Percentiles rank a stretch among this genome's conserved stretches.
Evolutionary conservation across 2,113 vertebrate genomes (phyloP).

Genomic region (Himantopus leucocephalus): DNA sequence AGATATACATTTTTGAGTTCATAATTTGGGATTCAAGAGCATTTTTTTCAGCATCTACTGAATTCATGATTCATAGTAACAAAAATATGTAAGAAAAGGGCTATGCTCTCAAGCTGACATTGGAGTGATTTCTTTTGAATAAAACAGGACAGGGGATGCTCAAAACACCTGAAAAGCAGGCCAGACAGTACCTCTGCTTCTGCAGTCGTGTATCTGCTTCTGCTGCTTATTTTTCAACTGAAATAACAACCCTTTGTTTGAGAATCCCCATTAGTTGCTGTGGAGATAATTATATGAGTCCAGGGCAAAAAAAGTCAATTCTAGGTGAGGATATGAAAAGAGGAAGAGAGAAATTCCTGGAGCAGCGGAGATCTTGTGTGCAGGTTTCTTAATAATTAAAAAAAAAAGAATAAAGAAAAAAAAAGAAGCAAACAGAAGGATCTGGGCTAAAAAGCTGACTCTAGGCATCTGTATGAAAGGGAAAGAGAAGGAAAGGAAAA

Average conservation of each 20-base stretch:
- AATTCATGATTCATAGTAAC: neutral
- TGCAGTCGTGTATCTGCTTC: neutral
- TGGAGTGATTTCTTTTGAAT: neutral
- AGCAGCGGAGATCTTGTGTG: neutral
- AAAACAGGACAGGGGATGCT: neutral
- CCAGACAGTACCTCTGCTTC: neutral
- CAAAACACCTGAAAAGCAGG: neutral
- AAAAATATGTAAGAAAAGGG: neutral
- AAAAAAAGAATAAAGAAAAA: too few relatives aligned
- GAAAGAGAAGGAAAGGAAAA: neutral
- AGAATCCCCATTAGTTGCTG: neutral
- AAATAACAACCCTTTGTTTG: neutral
- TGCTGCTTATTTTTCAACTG: neutral
- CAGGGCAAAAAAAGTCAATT: neutral
- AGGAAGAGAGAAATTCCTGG: neutral
- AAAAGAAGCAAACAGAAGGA: neutral
- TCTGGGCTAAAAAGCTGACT: neutral
- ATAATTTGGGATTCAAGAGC: neutral
- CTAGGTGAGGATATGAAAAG: neutral
- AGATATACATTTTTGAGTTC: neutral
- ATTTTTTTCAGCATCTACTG: neutral
- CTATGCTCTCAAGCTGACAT: neutral
- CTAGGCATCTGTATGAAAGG: neutral
- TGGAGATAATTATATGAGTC: slow-evolving; percentile 28
- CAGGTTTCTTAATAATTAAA: neutral